A percentile compares a stretch with the other conserved stretches of the same genome.
These are phyloP conservation scores for Lasiommata megera DNA, from an alignment of 2,888 invertebrate species.

Conservation along the genomic window DNA sequence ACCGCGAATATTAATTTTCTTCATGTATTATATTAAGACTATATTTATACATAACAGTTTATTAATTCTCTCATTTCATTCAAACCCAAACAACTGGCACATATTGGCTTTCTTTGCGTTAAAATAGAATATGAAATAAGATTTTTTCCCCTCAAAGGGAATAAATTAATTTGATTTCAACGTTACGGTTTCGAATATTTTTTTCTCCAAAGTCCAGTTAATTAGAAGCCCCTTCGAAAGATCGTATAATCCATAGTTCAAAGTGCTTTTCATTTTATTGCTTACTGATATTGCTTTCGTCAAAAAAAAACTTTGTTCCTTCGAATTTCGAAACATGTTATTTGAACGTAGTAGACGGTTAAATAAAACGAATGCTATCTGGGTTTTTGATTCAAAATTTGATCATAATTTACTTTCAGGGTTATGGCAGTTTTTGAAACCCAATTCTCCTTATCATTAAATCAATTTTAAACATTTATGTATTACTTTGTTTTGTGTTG, in stretches of 20 bases:
- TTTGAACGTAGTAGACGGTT: no score
- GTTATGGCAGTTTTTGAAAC: no score
- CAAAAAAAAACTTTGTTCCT: no score
- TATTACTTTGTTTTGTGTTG: no score
- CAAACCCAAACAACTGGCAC: neutral
- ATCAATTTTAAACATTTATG: no score
- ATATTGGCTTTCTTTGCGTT: neutral
- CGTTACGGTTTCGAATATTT: conserved; percentile 4
- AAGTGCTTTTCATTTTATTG: neutral
- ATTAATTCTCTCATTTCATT: neutral
- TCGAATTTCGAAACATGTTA: no score
- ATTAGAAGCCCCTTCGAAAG: neutral
- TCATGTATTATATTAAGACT: no score
- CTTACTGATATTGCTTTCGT: neutral
- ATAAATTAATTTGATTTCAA: conserved; percentile 5
- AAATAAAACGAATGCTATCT: no score
- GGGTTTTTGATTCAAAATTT: no score
- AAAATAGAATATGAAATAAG: conserved; percentile 2
- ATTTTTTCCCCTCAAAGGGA: neutral
- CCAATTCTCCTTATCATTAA: no score
- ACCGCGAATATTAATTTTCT: no score
- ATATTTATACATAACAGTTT: neutral
- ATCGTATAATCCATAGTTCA: neutral
- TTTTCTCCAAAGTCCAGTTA: neutral
- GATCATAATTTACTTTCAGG: no score